These are phyloP conservation scores for Mellilla xanthometata DNA, from an alignment of 2,888 invertebrate species.

Conservation along the genomic window DNA sequence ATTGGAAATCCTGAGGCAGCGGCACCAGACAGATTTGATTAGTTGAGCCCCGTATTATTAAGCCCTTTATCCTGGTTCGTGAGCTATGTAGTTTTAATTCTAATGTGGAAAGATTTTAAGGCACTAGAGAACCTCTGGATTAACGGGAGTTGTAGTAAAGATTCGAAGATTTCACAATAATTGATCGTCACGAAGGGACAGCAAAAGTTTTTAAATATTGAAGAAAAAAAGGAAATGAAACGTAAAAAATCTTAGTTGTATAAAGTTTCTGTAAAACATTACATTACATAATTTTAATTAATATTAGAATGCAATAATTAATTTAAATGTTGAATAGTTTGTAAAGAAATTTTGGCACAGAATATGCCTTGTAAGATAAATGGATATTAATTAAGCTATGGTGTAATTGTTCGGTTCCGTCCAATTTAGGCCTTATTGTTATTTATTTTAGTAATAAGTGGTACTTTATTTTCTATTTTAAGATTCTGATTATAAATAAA, in stretches of 20 bases:
- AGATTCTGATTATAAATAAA: slow-evolving; percentile 14
- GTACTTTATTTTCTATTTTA: slow-evolving; percentile 11
- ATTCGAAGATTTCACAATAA: no score
- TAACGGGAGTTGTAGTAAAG: no score
- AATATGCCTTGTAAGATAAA: slow-evolving; percentile 41
- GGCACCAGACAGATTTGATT: slow-evolving; percentile 88
- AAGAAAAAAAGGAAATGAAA: no score
- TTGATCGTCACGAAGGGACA: no score
- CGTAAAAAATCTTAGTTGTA: no score
- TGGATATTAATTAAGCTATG: slow-evolving; percentile 27
- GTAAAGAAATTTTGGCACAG: slow-evolving; percentile 25
- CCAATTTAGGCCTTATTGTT: slow-evolving; percentile 70
- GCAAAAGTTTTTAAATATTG: no score
- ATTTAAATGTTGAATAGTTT: slow-evolving; percentile 18
- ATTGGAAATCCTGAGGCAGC: slow-evolving; percentile 91
- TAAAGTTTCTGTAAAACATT: no score
- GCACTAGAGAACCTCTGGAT: no score
- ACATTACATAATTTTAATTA: neutral
- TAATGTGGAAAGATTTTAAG: no score
- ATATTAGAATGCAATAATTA: slow-evolving; percentile 10
- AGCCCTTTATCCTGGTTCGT: no score
- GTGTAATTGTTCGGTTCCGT: slow-evolving; percentile 59
- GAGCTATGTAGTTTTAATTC: no score
- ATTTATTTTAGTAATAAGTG: slow-evolving; percentile 66
- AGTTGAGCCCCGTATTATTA: slow-evolving; percentile 87